Evolutionary conservation across 1,140 invertebrate genomes (phyloP), one percentile per base, ranked within the genome.

Genomic region (Sminthurinus signatus): DNA sequence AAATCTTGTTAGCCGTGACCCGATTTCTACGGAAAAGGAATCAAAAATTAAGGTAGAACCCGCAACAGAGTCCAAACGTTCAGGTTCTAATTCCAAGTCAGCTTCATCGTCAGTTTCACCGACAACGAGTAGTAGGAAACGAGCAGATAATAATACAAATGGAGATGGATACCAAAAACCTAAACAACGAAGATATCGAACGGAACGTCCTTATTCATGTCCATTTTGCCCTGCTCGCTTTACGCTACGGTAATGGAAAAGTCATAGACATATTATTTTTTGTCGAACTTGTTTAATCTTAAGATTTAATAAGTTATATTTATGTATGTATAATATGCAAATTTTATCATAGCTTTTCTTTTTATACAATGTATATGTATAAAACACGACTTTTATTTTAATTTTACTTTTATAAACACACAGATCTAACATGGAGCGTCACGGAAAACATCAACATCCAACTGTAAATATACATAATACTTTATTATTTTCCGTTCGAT

Each of bases 151-250:
- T n/a, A 57, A 61, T 21, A 59, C 23, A n/a, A 65, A 88, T 90
- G 75, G 89, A 91, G 88, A 88, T 91, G n/a, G n/a, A n/a, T 0
- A 88, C 91, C 57, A 92, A 91, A 75, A 92, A 92, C 90, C 92
- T 65, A 94, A 94, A 73, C 91, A 93, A 75, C 78, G 90, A 29
- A 81, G 91, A 48, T 94, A 93, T 73, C 81, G 91, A 56, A 94
- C 91, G n/a, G 90, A 93, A 75, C 81, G 91, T 23, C 91, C 91
- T 0, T 93, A 92, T 73, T 85, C 85, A 0, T 95, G 92, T 75
- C 88, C 89, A 39, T 87, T 91, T 70, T 94, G 92, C 74, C 86
- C 88, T 0, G 89, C 91, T 0, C 81, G 88, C 51, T 96, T 96
- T 73, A 94, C 91, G 0, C 75, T 95, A 0, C 81, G 91, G 69